phyloP scores from a whole-genome alignment of 2,797 vertebrate genomes.

The Chaenodraco wilsoni region DNA sequence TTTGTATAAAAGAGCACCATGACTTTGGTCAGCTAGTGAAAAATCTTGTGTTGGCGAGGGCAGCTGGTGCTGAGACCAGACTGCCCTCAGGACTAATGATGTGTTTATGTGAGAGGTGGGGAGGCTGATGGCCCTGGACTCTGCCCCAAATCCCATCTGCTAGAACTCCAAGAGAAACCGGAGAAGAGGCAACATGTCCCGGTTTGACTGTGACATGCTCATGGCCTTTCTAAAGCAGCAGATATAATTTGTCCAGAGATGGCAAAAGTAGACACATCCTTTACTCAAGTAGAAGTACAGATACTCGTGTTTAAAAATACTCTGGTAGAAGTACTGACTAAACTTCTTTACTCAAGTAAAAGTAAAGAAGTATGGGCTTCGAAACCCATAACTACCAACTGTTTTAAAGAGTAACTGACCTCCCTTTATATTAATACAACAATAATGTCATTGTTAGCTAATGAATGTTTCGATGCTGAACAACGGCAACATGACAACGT shows the following conservation, averaged over 20 bases:
- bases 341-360: too few relatives aligned
- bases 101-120: slow-evolving; percentile 70
- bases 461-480: too few relatives aligned
- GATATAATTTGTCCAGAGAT: not conserved
- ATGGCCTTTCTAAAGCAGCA: not conserved
- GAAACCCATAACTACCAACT: too few relatives aligned
- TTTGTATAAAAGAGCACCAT: slow-evolving; percentile 15
- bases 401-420: too few relatives aligned
- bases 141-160: slow-evolving; percentile 61
- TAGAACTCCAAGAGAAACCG: slow-evolving; percentile 36
- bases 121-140: slow-evolving; percentile 56
- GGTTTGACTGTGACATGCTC: slow-evolving; percentile 8
- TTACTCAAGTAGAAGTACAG: too few relatives aligned
- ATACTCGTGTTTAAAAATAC: too few relatives aligned
- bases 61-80: slow-evolving; percentile 55
- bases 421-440: too few relatives aligned
- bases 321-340: too few relatives aligned
- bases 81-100: slow-evolving; percentile 71
- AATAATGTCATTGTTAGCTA: too few relatives aligned
- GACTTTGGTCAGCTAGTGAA: slow-evolving; percentile 28
- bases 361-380: too few relatives aligned
- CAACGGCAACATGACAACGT: too few relatives aligned
- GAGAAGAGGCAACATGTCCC: slow-evolving; percentile 23
- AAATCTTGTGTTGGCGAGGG: slow-evolving; percentile 50
- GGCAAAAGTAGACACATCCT: too few relatives aligned